Percentiles rank a stretch among this genome's conserved stretches.
Conservation (phyloP, 2,888 invertebrate genomes). For the Hoplodrina ambigua region DNA sequence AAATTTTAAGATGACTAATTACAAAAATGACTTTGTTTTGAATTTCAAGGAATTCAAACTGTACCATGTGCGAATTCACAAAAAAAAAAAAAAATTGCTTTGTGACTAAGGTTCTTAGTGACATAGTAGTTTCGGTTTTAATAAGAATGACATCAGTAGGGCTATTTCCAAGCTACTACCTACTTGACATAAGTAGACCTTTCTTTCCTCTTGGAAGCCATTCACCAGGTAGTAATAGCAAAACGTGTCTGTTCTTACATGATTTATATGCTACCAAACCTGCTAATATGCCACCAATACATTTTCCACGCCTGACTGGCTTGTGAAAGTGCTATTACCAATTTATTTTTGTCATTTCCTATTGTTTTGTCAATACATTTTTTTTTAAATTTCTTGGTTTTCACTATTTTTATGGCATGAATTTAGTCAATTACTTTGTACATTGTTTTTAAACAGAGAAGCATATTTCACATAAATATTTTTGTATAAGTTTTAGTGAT, state of each 20-base stretch:
- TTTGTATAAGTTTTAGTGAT: too few relatives aligned
- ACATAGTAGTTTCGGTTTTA: neutral
- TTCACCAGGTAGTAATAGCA: slow-evolving; percentile 3
- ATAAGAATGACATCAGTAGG: neutral
- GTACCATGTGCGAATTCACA: too few relatives aligned
- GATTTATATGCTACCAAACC: slow-evolving; percentile 6
- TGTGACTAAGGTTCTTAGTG: neutral
- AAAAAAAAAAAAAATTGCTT: neutral
- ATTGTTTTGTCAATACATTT: slow-evolving; percentile 5
- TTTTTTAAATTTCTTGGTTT: neutral
- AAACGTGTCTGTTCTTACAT: neutral
- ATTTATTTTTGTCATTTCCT: slow-evolving; percentile 26
- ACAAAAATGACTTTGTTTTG: neutral
- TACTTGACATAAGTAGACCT: neutral
- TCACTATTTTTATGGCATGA: neutral
- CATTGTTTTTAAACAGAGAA: too few relatives aligned
- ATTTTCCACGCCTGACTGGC: slow-evolving; percentile 43
- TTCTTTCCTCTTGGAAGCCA: neutral
- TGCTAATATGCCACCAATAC: slow-evolving; percentile 12
- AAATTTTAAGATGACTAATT: slow-evolving; percentile 3
- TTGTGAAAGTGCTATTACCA: slow-evolving; percentile 36
- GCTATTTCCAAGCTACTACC: neutral
- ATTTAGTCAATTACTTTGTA: too few relatives aligned
- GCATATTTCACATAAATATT: too few relatives aligned
- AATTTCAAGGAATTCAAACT: neutral